phyloP scores from a whole-genome alignment of 2,888 invertebrate genomes.

The Junonia oenone region DNA sequence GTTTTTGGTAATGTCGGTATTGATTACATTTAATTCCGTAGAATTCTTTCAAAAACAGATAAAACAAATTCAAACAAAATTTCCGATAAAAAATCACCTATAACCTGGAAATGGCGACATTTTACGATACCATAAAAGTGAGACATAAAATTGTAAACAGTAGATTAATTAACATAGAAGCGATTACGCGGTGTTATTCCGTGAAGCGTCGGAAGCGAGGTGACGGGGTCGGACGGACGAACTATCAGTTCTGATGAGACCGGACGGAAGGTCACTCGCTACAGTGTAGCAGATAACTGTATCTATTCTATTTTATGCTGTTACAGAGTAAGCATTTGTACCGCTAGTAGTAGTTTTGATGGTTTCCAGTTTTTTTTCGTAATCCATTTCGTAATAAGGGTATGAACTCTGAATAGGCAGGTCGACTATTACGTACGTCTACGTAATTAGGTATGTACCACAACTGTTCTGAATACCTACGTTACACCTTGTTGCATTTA shows the following conservation, averaged over 20 bases:
- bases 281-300: slow-evolving; percentile 26
- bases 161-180: slow-evolving; percentile 28
- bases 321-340: slow-evolving; percentile 3
- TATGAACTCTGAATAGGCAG: too few species aligned
- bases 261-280: slow-evolving; percentile 36
- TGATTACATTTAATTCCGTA: background rate
- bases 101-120: slow-evolving; percentile 28
- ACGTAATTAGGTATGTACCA: too few species aligned
- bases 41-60: background rate
- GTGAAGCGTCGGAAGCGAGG: slow-evolving; percentile 46
- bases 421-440: too few species aligned
- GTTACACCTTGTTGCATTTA: too few species aligned
- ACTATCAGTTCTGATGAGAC: slow-evolving; percentile 46
- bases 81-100: slow-evolving; percentile 25
- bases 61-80: background rate
- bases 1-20: background rate
- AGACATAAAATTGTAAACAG: slow-evolving; percentile 22
- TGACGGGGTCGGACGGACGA: slow-evolving; percentile 38
- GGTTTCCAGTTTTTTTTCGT: too few species aligned
- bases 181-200: slow-evolving; percentile 36
- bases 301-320: slow-evolving; percentile 7
- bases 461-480: too few species aligned
- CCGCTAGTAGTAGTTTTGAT: too few species aligned
- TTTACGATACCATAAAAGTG: slow-evolving; percentile 28
- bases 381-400: too few species aligned